phyloP scores from a whole-genome alignment of 1,140 invertebrate species.

The Drosophila lacteicornis region DNA sequence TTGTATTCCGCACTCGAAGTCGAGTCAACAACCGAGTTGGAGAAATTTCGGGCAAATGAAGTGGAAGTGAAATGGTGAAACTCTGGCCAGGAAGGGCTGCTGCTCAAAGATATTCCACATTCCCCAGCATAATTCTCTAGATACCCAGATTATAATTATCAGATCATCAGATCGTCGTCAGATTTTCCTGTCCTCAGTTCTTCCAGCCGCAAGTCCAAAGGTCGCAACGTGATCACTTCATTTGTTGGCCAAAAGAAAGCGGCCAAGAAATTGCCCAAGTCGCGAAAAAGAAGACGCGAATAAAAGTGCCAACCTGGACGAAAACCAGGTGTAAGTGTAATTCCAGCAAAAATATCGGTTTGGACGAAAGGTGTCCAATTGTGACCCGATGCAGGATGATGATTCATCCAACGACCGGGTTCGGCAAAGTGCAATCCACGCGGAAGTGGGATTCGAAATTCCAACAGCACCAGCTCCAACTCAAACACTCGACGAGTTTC shows the following conservation, averaged over 20 bases:
- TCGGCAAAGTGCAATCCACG: conserved; percentile 40
- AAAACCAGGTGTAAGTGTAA: conserved; percentile 1
- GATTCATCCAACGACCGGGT: conserved; percentile 15
- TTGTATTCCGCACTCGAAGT: conserved; percentile 43
- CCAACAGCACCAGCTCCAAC: conserved; percentile 1
- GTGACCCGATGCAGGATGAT: conserved; percentile 45
- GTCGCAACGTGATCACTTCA: conserved; percentile 30
- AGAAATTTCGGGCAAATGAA: conserved; percentile 66
- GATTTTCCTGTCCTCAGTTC: neutral
- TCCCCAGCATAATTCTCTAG: conserved; percentile 9
- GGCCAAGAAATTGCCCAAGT: conserved; percentile 47
- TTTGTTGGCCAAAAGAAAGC: conserved; percentile 56
- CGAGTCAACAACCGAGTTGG: conserved; percentile 41
- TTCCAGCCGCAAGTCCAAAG: conserved; percentile 21
- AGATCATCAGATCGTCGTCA: conserved; percentile 10
- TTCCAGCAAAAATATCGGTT: conserved; percentile 20
- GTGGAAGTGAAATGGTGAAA: conserved; percentile 58
- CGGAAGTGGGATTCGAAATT: conserved; percentile 35
- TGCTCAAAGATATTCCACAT: conserved; percentile 10
- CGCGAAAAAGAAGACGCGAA: conserved; percentile 20
- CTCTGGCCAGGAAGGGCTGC: conserved; percentile 23
- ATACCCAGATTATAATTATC: conserved; percentile 12
- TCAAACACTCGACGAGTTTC: conserved; percentile 2
- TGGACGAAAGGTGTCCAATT: conserved; percentile 51
- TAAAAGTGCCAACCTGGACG: conserved; percentile 36